Evolutionary conservation across 2,888 invertebrate species (phyloP), one percentile per base, ranked within the genome.

Genomic region (Noctua janthina): DNA sequence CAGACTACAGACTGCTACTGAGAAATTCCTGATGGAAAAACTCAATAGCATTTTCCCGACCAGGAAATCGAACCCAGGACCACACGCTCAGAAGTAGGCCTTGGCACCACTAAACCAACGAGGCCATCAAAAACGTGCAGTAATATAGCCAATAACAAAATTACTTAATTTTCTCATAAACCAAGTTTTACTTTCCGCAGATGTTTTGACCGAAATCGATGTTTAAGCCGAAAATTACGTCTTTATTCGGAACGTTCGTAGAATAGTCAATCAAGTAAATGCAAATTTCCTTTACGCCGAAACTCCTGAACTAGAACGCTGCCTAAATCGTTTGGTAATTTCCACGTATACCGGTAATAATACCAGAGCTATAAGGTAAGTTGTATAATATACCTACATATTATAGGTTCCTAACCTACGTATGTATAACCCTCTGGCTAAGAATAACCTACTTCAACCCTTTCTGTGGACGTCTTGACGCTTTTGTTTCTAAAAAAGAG

Each of bases 251-350:
- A 74, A 77, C 49, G 59, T 85, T 83, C 87, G 7, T 51, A 66
- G 84, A 83, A 84, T 76, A 76, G 56, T 35, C 62, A 76, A 79
- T 79, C 49, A 81, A 62, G 81, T 62, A 54, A 87, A 81, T 84
- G 67, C 78, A 64, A 79, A 80, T 77, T 80, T 72, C 66, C 69
- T 75, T 83, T 81, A 80, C 69, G 35, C 56, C 35, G 59, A 72
- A 78, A 74, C 10, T 56, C 39, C 43, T n/a, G 49, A 87, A 81
- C 73, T 71, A 76, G 56, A 64, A n/a, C 67, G 39, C 29, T 46
- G 54, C 49, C 67, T 64, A 70, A 73, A 79, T 46, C 39, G 62
- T 64, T 74, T 11, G 35, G 54, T 69, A 66, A 76, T 67, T 83
- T 87, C 49, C 68, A 76, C 62, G 66, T 72, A 64, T 39, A 77